These are phyloP conservation scores for Monomorium pharaonis DNA, from an alignment of 1,140 invertebrate genomes.

Conservation along the genomic window DNA sequence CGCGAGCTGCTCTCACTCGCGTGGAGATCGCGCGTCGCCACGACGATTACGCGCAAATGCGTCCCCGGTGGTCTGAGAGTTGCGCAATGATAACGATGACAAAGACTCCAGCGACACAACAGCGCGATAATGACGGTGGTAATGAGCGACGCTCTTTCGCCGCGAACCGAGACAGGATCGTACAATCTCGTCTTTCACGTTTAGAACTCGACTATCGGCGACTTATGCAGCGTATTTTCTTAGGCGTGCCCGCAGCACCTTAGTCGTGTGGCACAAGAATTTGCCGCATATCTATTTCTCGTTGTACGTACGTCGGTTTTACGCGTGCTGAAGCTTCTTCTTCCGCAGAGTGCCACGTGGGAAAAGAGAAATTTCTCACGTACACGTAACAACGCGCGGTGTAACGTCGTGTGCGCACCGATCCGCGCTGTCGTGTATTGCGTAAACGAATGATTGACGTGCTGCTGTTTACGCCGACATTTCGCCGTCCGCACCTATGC, in stretches of 20 bases:
- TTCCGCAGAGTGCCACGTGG: conserved; percentile 27
- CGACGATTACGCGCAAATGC: conserved; percentile 54
- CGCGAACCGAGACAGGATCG: not conserved
- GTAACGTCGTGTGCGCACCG: conserved; percentile 17
- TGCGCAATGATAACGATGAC: conserved; percentile 77
- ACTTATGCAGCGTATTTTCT: not conserved
- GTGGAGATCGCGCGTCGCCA: conserved; percentile 8
- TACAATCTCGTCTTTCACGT: conserved; percentile 8
- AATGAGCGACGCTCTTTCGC: conserved; percentile 68
- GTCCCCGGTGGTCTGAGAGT: conserved; percentile 68
- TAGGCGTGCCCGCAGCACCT: too few relatives aligned
- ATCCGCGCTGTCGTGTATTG: conserved; percentile 45
- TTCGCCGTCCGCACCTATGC: conserved; percentile 54
- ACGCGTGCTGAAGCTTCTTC: conserved; percentile 2
- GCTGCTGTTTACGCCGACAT: conserved; percentile 47
- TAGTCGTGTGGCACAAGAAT: not conserved
- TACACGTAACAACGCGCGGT: conserved; percentile 31
- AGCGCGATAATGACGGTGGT: conserved; percentile 65
- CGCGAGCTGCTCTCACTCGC: not conserved
- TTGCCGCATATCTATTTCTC: not conserved
- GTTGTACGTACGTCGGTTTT: not conserved
- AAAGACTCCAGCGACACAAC: conserved; percentile 65
- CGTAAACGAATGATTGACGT: conserved; percentile 62
- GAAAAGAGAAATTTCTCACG: conserved; percentile 56
- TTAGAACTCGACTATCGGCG: not conserved